Evolutionary conservation across 2,888 invertebrate genomes (phyloP), one percentile per base, ranked within the genome.

Genomic region (Caenorhabditis sp.): DNA sequence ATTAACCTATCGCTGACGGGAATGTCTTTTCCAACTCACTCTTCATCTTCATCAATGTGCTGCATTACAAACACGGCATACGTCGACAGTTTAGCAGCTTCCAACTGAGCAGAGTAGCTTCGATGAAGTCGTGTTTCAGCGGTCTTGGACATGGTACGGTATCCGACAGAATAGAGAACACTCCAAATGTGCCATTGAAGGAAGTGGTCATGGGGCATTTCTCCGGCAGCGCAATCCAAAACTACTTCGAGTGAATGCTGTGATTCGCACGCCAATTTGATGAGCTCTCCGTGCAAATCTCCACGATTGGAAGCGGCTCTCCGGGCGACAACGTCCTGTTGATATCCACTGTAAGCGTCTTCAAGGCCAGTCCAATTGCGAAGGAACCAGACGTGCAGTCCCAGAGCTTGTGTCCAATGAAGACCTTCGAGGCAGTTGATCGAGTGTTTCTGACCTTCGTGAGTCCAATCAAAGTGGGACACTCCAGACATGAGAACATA

Each of bases 121-220:
- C 65, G 50, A 52, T 82, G 82, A 46, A 84, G 72, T 30, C 77
- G 58, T 20, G 78, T 81, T 41, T 82, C 82, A 1, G 71, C 74
- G 4, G 30, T 58, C 20, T 79, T 73, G 9, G 71, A 62, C 79
- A 81, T 75, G 15, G 79, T 72, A 15, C 79, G 50, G 66, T 78
- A 81, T 22, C 84, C 84, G 39, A 79, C 72, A 0, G 78, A 66
- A 8, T 72, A 62, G 8, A 82, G 73, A 13, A 79, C 78, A 30
- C 79, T 66, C 82, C 84, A 84, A 20, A 81, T 30, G 39, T 82
- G 81, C 84, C 84, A 84, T 27, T 61, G 65, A 20, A 72, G 58
- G 37, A 61, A 72, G 27, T 61, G 50, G 39, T 72, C 72, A 27
- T 77, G 71, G 11, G 77, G 71, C 4, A 27, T 32, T 50, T 66